A percentile compares a stretch with the other conserved stretches of the same genome.
phyloP scores from a whole-genome alignment of 2,797 vertebrate genomes.

The Scarus forsteni region DNA sequence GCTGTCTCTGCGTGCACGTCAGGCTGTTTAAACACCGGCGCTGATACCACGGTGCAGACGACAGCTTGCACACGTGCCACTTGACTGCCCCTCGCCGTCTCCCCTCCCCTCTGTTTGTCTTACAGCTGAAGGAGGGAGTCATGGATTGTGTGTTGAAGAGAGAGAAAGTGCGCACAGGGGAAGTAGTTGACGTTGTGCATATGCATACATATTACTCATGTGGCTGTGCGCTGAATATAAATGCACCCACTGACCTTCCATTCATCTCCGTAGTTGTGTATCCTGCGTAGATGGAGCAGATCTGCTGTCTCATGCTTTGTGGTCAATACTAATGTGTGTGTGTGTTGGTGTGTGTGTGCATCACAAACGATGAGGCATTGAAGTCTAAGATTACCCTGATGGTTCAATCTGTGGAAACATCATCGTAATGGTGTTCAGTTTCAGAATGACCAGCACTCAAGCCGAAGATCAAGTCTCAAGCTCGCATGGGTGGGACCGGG shows the following conservation, averaged over 20 bases:
- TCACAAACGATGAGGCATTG: slow-evolving; percentile 6
- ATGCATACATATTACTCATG: slow-evolving; percentile 62
- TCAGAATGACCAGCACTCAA: slow-evolving; percentile 42
- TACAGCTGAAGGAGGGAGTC: slow-evolving; percentile 61
- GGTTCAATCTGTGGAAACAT: slow-evolving; percentile 45
- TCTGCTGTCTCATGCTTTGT: slow-evolving; percentile 68
- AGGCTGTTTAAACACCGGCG: slow-evolving; percentile 69
- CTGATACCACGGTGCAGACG: slow-evolving; percentile 74
- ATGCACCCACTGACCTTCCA: slow-evolving; percentile 64
- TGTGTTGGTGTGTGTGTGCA: slow-evolving; percentile 24
- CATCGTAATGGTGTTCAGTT: slow-evolving; percentile 46
- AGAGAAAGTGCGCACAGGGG: slow-evolving; percentile 1
- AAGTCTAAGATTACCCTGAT: slow-evolving; percentile 60
- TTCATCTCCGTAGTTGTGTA: slow-evolving; percentile 44
- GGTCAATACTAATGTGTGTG: slow-evolving; percentile 52
- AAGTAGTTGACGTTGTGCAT: slow-evolving; percentile 53
- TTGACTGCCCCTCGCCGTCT: slow-evolving; percentile 69
- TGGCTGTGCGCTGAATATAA: slow-evolving; percentile 61
- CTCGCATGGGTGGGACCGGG: slow-evolving; percentile 16
- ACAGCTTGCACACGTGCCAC: slow-evolving; percentile 80
- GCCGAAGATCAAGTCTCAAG: slow-evolving; percentile 34
- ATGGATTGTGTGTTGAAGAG: slow-evolving; percentile 28
- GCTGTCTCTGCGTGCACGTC: slow-evolving; percentile 38
- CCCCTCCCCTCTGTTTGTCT: slow-evolving; percentile 74
- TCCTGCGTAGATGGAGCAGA: slow-evolving; percentile 44